Evolutionary conservation across 1,140 invertebrate genomes (phyloP), one percentile per base, ranked within the genome.

Genomic region (Adelges cooleyi): DNA sequence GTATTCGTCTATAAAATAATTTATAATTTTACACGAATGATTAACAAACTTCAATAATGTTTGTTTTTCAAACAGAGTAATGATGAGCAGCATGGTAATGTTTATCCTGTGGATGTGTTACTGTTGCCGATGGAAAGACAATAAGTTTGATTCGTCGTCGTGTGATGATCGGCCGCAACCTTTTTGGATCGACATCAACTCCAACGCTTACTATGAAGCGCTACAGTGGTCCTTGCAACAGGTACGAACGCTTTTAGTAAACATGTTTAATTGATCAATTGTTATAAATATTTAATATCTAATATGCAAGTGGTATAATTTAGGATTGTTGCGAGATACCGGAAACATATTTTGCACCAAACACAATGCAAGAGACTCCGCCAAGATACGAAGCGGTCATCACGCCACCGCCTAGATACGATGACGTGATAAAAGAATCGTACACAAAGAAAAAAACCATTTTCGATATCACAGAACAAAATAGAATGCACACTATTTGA

Each of bases 31-130:
- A 33, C 11, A 33, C 5, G 29, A 33, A 33, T 33, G 29, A 33
- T 33, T 33, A 33, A 33, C n/a, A 33, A 33, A 33, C 11, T 33
- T 6, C 11, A 33, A 33, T 33, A 6, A 33, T 11, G 5, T 15
- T 25, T 25, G n/a, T 5, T 50, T 48, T 20, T 22, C 23, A 27
- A 51, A 18, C 22, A 67, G 66, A 17, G 53, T 56, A 0, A 67
- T 67, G 66, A 54, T 67, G 22, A 56, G 66, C 29, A 67, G 52
- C 8, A 67, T 67, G 66, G 27, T 62, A 38, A 50, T 67, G 27
- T 67, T 67, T 40, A 18, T 67, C 17, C 17, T 67, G 9, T 67
- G 66, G 66, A 67, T 67, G 66, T 67, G 66, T 51, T 67, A 67
- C 36, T 67, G 44, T 50, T 67, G 66, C 25, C 66, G 66, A 20